phyloP scores from a whole-genome alignment of 2,797 vertebrate species.

The Cryptoprocta ferox region DNA sequence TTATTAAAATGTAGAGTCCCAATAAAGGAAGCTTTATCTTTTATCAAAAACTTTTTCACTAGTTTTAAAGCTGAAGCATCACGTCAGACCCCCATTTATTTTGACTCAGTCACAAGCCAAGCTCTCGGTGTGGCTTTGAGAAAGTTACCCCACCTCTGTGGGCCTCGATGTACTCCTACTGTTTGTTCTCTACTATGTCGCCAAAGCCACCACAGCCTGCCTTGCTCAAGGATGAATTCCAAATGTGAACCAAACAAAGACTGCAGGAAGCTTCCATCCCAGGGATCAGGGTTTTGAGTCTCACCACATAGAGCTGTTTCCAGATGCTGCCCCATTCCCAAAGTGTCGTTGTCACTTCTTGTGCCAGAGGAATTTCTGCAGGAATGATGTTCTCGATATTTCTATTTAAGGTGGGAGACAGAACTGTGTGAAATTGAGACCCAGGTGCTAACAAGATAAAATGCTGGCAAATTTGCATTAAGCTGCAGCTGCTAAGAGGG shows the following conservation, averaged over 20 bases:
- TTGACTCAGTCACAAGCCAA: not conserved
- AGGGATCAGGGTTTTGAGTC: not conserved
- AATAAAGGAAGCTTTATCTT: not conserved
- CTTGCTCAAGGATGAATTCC: not conserved
- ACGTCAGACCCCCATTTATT: not conserved
- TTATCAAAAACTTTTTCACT: not conserved
- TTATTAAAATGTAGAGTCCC: conserved; percentile 22
- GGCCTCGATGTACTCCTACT: not conserved
- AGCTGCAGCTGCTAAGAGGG: not conserved
- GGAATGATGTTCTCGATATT: conserved; percentile 90
- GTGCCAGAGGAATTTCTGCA: conserved; percentile 96
- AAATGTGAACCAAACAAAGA: not conserved
- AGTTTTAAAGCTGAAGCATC: not conserved
- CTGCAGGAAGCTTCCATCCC: not conserved
- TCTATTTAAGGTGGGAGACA: conserved; percentile 83
- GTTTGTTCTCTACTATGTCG: not conserved
- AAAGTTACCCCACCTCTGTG: not conserved
- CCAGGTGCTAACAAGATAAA: conserved; percentile 52
- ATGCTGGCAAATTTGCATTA: not conserved
- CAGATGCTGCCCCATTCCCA: conserved; percentile 98
- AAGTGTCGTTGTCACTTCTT: conserved; percentile 97
- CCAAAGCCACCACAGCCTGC: not conserved
- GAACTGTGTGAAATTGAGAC: not conserved
- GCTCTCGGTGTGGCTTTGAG: not conserved
- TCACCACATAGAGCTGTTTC: conserved; percentile 97